Percentiles rank a stretch among this genome's conserved stretches.
Evolutionary conservation across 2,888 invertebrate genomes (phyloP).

Genomic region (Nemoura dubitans): DNA sequence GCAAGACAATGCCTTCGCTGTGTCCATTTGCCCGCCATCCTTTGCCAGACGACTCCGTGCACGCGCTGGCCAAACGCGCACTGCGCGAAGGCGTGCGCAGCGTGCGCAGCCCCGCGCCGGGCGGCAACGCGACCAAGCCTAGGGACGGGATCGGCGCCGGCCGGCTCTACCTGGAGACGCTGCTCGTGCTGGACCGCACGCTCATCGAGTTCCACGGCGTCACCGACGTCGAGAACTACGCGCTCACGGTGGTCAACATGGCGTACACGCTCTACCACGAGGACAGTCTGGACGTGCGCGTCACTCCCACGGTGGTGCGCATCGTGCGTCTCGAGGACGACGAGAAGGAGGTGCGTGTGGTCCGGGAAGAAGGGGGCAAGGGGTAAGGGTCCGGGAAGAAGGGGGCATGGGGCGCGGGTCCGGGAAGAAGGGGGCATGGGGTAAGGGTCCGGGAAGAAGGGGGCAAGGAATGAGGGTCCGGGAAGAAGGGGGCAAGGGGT

Average conservation of each 20-base stretch:
- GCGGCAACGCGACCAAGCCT: neutral
- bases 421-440: no score
- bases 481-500: no score
- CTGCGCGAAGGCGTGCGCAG: neutral
- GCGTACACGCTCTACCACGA: slow-evolving; percentile 58
- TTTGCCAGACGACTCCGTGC: neutral
- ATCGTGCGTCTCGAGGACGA: slow-evolving; percentile 63
- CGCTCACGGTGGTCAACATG: slow-evolving; percentile 67
- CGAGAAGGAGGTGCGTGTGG: slow-evolving; percentile 61
- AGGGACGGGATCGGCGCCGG: neutral
- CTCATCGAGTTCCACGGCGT: slow-evolving; percentile 64
- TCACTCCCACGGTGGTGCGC: slow-evolving; percentile 66
- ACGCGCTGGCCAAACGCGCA: neutral
- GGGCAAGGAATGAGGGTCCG: no score
- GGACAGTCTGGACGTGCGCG: slow-evolving; percentile 62
- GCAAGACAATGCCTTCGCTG: no score
- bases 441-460: slow-evolving; percentile 19
- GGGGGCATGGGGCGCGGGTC: no score
- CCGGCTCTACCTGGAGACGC: slow-evolving; percentile 59
- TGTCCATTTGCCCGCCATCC: no score
- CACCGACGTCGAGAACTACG: slow-evolving; percentile 66
- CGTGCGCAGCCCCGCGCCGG: no score
- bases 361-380: no score
- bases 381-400: slow-evolving; percentile 27
- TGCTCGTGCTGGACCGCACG: slow-evolving; percentile 65